Evolutionary conservation across 2,797 vertebrate species (phyloP).

Genomic region (Karalla daura): DNA sequence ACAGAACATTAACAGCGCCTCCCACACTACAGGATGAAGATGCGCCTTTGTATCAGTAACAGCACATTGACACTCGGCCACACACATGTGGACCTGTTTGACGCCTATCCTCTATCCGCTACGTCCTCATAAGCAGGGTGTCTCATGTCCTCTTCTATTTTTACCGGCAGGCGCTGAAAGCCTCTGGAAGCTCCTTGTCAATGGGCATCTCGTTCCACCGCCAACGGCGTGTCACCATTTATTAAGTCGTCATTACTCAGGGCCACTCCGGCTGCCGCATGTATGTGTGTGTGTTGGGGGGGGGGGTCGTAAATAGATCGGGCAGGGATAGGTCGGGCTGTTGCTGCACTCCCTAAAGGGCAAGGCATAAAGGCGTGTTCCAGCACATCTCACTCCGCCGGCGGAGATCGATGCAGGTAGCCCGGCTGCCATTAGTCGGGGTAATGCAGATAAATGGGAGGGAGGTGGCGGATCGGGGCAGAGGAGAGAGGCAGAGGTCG

Average conservation of each 20-base stretch:
- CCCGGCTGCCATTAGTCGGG: constrained; percentile 54
- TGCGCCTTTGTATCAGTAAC: constrained; percentile 70
- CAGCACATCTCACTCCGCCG: constrained; percentile 61
- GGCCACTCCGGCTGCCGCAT: constrained; percentile 44
- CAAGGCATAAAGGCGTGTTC: constrained; percentile 57
- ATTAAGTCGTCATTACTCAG: constrained; percentile 86
- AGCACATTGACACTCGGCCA: constrained; percentile 66
- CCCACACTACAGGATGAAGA: constrained; percentile 63
- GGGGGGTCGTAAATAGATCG: constrained; percentile 72
- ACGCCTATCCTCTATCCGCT: constrained; percentile 54
- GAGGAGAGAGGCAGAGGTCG: constrained; percentile 49
- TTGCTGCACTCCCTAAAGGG: constrained; percentile 77
- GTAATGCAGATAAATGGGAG: constrained; percentile 64
- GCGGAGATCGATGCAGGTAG: constrained; percentile 69
- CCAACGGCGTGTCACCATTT: constrained; percentile 78
- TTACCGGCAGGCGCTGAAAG: constrained; percentile 82
- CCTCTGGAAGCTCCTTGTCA: constrained; percentile 81
- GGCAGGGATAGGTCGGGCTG: constrained; percentile 69
- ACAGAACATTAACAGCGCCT: constrained; percentile 60
- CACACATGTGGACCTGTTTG: constrained; percentile 56
- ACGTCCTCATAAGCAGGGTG: constrained; percentile 69
- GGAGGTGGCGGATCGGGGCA: constrained; percentile 33
- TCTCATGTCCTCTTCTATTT: constrained; percentile 82
- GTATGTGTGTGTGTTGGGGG: too few relatives aligned
- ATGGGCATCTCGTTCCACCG: constrained; percentile 74